A percentile compares a stretch with the other conserved stretches of the same genome.
Evolutionary conservation across 2,888 invertebrate genomes (phyloP).

Genomic region (Spodoptera picta): DNA sequence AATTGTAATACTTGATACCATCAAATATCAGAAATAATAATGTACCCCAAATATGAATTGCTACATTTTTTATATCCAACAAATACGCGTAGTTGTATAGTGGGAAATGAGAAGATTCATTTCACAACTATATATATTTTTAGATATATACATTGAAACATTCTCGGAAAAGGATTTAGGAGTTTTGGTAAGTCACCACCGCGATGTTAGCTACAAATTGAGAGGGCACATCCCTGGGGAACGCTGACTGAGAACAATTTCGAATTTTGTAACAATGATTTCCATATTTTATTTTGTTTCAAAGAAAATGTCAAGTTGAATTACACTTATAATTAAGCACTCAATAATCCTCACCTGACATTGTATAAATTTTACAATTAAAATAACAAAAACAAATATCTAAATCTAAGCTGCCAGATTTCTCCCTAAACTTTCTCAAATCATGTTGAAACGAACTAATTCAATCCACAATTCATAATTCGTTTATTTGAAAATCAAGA

Average conservation of each 20-base stretch:
- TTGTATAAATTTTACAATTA: slow-evolving; percentile 6
- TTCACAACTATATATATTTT: no score
- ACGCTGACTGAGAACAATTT: background rate
- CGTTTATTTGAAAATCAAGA: slow-evolving; percentile 33
- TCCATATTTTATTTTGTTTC: background rate
- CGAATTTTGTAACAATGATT: background rate
- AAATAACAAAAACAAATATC: slow-evolving; percentile 18
- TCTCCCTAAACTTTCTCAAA: slow-evolving; percentile 8
- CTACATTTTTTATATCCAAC: no score
- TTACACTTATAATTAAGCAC: background rate
- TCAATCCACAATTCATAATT: slow-evolving; percentile 16
- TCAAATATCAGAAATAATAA: no score
- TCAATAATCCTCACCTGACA: background rate
- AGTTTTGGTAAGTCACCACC: no score
- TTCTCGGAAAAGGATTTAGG: no score
- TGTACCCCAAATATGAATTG: no score
- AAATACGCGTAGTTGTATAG: no score
- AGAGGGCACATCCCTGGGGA: no score
- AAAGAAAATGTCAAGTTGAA: background rate
- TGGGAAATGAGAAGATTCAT: no score
- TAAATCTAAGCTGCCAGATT: slow-evolving; percentile 1
- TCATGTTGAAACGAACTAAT: slow-evolving; percentile 13
- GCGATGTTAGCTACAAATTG: no score
- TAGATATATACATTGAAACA: no score
- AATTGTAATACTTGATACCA: no score